Percentiles rank a stretch among this genome's conserved stretches.
These are phyloP conservation scores for Sorex araneus DNA, from an alignment of 2,113 vertebrate species.

Conservation along the genomic window DNA sequence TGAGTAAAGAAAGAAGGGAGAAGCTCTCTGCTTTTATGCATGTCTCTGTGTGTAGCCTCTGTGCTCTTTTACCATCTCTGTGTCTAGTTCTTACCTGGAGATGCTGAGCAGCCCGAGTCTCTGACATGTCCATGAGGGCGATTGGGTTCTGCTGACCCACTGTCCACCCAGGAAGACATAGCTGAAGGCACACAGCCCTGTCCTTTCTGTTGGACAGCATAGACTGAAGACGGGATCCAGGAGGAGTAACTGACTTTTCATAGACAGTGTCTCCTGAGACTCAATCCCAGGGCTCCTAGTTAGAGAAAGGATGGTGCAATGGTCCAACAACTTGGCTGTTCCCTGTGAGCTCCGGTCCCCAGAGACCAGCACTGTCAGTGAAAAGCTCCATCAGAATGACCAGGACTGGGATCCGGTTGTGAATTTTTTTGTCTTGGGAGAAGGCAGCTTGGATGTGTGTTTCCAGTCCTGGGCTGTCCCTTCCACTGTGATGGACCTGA, in stretches of 20 bases:
- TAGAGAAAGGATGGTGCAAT: background rate
- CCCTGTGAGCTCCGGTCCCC: background rate
- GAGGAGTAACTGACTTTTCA: background rate
- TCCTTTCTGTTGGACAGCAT: background rate
- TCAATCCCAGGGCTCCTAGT: slow-evolving; percentile 7
- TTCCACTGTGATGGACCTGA: too few relatives aligned
- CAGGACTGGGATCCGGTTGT: background rate
- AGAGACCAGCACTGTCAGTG: background rate
- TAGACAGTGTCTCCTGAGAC: slow-evolving; percentile 1
- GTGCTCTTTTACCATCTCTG: background rate
- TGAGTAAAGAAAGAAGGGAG: background rate
- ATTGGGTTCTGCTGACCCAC: accelerated
- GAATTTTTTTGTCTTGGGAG: too few relatives aligned
- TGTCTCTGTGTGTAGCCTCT: background rate
- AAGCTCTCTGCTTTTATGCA: too few relatives aligned
- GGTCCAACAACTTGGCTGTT: background rate
- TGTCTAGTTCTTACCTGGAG: slow-evolving; percentile 62
- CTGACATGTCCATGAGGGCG: background rate
- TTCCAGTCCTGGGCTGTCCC: too few relatives aligned
- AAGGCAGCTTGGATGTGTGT: too few relatives aligned
- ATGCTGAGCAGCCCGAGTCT: background rate
- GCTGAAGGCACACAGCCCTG: background rate
- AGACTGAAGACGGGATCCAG: background rate
- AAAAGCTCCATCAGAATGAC: background rate
- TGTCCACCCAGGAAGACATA: background rate